phyloP scores from a whole-genome alignment of 2,888 invertebrate genomes.

The Cataglyphis cursor region DNA sequence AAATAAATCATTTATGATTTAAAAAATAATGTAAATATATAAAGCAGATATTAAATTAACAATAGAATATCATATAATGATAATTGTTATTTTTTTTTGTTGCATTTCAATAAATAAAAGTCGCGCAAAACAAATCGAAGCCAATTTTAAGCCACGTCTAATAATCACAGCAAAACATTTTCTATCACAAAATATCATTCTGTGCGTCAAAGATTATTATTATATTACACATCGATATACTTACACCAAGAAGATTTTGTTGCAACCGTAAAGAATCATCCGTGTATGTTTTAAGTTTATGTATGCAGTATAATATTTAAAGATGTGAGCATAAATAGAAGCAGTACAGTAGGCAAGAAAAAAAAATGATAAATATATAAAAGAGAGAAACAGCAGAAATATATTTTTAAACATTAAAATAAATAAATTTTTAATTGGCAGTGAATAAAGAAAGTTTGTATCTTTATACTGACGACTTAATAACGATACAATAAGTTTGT shows the following conservation, averaged over 20 bases:
- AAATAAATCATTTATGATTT: not conserved
- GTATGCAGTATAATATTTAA: conserved; percentile 41
- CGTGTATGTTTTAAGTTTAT: conserved; percentile 35
- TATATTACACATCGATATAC: conserved; percentile 29
- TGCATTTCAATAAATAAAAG: not conserved
- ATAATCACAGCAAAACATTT: conserved; percentile 14
- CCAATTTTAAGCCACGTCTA: conserved; percentile 1
- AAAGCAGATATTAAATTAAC: not conserved
- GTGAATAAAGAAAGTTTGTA: not conserved
- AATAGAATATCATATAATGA: not conserved
- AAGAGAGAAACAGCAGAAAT: conserved; percentile 32
- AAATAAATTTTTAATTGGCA: not conserved
- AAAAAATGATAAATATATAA: conserved; percentile 22
- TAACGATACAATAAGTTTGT: not conserved
- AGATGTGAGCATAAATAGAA: conserved; percentile 39
- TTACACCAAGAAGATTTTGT: conserved; percentile 41
- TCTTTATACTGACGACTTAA: not conserved
- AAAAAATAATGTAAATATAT: not conserved
- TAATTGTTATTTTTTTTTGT: not conserved
- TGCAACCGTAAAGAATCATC: conserved; percentile 35
- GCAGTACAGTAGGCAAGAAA: conserved; percentile 36
- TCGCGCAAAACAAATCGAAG: not conserved
- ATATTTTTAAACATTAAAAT: not conserved
- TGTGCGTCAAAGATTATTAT: not conserved
- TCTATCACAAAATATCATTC: conserved; percentile 10